A percentile compares a stretch with the other conserved stretches of the same genome.
Evolutionary conservation across 2,888 invertebrate species (phyloP).

Genomic region (Polyploca ridens): DNA sequence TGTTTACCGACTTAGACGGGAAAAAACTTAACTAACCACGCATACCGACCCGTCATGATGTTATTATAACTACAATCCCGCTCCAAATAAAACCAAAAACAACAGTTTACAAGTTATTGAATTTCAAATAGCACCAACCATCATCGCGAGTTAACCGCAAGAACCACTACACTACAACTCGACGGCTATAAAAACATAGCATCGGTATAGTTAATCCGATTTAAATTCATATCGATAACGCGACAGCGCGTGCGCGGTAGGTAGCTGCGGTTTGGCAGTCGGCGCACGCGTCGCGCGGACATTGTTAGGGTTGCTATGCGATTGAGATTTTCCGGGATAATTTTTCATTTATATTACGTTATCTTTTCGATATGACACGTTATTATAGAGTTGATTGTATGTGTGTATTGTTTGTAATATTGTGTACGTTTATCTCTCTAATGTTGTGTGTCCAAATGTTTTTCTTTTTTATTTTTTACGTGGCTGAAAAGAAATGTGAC

Average conservation of each 20-base stretch:
- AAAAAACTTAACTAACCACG: no score
- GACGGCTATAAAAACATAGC: constrained; percentile 28
- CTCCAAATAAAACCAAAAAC: constrained; percentile 5
- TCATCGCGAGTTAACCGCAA: background rate
- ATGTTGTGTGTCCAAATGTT: no score
- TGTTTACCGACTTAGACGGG: no score
- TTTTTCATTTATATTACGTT: background rate
- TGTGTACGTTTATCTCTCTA: no score
- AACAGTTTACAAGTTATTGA: background rate
- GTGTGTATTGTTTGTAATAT: no score
- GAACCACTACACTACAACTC: constrained; percentile 6
- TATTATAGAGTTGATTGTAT: no score
- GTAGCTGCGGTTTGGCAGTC: constrained; percentile 59
- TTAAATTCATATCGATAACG: constrained; percentile 76
- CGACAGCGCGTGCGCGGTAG: constrained; percentile 70
- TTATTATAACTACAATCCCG: background rate
- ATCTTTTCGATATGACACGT: no score
- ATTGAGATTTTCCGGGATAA: constrained; percentile 24
- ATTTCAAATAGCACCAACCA: background rate
- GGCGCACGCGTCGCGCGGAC: constrained; percentile 56
- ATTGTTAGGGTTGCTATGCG: constrained; percentile 40
- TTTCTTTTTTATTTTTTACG: no score
- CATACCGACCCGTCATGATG: no score
- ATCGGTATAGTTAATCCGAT: constrained; percentile 66
- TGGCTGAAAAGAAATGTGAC: no score